Base-by-base conservation (phyloP, 2,113 vertebrate species). In the Hemiprocne comata region DNA sequence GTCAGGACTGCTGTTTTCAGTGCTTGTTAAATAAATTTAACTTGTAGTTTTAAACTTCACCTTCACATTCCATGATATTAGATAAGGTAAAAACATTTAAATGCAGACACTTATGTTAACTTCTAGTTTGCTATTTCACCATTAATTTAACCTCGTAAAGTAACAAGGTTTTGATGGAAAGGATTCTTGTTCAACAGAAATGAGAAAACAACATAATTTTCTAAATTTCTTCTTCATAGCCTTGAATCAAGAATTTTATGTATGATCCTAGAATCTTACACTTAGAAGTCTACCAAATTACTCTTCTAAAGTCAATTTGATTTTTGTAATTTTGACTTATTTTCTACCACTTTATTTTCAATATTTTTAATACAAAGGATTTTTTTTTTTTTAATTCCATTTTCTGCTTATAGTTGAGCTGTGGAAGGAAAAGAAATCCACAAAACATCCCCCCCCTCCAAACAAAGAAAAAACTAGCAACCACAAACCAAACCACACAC, bases 361-460 rank as follows among this genome's bases (percentile, higher is more conserved):
- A 6, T 40, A 8, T 46, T 72, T 40, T 42, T 31, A 46, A 57
- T 10, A 65, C 50, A 29, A 16, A 17, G 8, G 0, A 10, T 33
- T 20, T 20, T 57, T 3, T 25, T 75, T 57, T 46, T 48, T 29
- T 16, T 7, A 18, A 17, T 67, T 76, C 13, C 7, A 13, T 74
- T 66, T 3, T 55, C 13, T 6, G 4, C 18, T 66, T 65, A 9
- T 46, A 53, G 14, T 67, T 60, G 0, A 1, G 64, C 25, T 70
- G 4, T 38, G 11, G 5, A 38, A 23, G 5, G 14, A 1, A 6
- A 17, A 28, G 11, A 51, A 6, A n/a, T 0, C 5, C 44, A 40
- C 23, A 14, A 55, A 54, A 24, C 24, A 40, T 16, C 2, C 13
- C 6, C 5, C 7, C 3, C 10, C 9, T 2, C 10, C 11, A 36